A percentile compares a stretch with the other conserved stretches of the same genome.
phyloP scores from a whole-genome alignment of 2,888 invertebrate species.

The Volucella inflata region DNA sequence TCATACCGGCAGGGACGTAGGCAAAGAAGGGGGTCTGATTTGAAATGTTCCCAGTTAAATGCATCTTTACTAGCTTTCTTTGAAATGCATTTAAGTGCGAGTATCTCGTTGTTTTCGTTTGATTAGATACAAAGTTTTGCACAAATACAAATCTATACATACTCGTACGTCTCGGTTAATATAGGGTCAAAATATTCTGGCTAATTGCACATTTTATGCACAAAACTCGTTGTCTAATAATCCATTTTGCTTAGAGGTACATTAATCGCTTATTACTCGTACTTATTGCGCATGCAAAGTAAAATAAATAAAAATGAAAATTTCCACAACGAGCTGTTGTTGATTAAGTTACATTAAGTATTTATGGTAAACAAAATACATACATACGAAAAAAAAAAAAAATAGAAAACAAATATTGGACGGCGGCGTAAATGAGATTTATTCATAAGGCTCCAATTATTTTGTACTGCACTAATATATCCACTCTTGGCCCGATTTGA shows the following conservation, averaged over 20 bases:
- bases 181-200: too few relatives aligned
- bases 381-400: constrained; percentile 7
- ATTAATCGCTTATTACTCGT: constrained; percentile 44
- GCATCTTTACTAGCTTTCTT: constrained; percentile 1
- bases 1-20: neutral
- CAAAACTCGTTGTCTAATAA: constrained; percentile 59
- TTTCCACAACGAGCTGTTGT: constrained; percentile 13
- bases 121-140: neutral
- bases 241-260: constrained; percentile 50
- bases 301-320: constrained; percentile 8
- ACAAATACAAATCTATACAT: neutral
- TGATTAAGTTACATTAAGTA: constrained; percentile 30
- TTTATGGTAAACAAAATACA: neutral
- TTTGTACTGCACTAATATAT: constrained; percentile 49
- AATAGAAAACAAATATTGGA: constrained; percentile 1
- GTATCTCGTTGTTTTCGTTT: too few relatives aligned
- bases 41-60: neutral
- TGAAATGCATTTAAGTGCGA: neutral
- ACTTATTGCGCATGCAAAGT: constrained; percentile 50
- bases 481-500: constrained; percentile 52
- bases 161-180: neutral
- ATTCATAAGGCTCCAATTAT: constrained; percentile 67
- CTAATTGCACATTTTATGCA: constrained; percentile 24
- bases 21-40: neutral
- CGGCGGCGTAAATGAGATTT: constrained; percentile 49